phyloP scores from a whole-genome alignment of 2,888 invertebrate genomes.

The Tridacna crocea region DNA sequence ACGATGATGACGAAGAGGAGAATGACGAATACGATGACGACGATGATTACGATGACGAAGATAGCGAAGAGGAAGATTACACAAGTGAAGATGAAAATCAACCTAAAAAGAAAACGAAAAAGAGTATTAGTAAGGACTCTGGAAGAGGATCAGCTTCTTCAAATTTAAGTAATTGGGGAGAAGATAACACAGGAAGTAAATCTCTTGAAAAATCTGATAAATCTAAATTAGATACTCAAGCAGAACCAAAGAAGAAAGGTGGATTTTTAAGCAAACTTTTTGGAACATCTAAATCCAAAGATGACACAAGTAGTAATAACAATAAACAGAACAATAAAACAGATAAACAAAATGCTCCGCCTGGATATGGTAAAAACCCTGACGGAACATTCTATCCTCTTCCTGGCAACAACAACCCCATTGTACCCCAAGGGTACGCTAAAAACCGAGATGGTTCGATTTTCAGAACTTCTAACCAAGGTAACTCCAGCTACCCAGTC shows the following conservation, averaged over 20 bases:
- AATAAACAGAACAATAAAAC: neutral
- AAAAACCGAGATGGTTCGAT: slow-evolving; percentile 28
- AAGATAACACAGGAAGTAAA: neutral
- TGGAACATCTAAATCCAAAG: slow-evolving; percentile 16
- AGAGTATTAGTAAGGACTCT: slow-evolving; percentile 15
- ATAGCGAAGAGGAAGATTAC: neutral
- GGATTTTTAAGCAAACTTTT: slow-evolving; percentile 47
- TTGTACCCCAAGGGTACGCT: slow-evolving; percentile 11
- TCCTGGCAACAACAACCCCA: slow-evolving; percentile 16
- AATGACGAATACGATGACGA: slow-evolving; percentile 6
- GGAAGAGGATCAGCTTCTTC: slow-evolving; percentile 32
- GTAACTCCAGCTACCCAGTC: neutral
- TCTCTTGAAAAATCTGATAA: neutral
- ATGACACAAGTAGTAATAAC: neutral
- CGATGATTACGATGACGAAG: slow-evolving; percentile 30
- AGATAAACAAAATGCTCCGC: neutral
- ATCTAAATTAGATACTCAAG: neutral
- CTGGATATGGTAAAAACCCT: slow-evolving; percentile 29
- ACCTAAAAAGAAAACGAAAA: neutral
- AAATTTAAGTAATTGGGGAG: slow-evolving; percentile 10
- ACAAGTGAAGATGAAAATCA: neutral
- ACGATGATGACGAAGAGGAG: neutral
- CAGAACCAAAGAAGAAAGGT: slow-evolving; percentile 29
- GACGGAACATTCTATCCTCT: slow-evolving; percentile 27
- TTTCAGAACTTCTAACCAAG: neutral